phyloP scores from a whole-genome alignment of 1,140 invertebrate species.

The Galendromus occidentalis region DNA sequence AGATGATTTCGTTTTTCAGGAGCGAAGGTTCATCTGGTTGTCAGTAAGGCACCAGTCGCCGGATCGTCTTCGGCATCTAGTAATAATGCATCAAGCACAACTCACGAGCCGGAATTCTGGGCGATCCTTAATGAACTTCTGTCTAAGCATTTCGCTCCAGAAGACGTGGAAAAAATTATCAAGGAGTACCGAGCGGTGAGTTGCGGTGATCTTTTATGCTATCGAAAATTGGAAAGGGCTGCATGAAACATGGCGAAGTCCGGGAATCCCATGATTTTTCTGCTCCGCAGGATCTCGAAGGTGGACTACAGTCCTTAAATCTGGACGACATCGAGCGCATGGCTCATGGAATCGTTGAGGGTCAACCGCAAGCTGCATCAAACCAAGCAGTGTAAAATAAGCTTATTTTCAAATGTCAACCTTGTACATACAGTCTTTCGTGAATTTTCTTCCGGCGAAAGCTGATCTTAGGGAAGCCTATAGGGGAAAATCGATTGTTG shows the following conservation, averaged over 20 bases:
- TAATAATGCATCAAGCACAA: too few relatives aligned
- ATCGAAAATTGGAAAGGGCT: too few relatives aligned
- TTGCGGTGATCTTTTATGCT: too few relatives aligned
- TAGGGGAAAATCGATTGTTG: too few relatives aligned
- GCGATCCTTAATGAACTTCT: neutral
- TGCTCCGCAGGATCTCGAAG: constrained; percentile 4
- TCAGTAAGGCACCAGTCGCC: neutral
- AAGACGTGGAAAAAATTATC: constrained; percentile 5
- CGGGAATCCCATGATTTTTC: neutral
- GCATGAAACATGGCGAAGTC: too few relatives aligned
- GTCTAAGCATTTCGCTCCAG: neutral
- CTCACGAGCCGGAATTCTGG: neutral
- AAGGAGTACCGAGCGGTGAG: neutral
- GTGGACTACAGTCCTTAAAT: neutral
- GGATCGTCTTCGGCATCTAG: neutral
- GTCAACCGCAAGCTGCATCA: neutral
- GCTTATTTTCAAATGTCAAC: too few relatives aligned
- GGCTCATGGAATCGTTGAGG: neutral
- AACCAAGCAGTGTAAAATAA: too few relatives aligned
- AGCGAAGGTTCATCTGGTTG: constrained; percentile 1
- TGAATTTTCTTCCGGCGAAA: too few relatives aligned
- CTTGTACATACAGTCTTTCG: too few relatives aligned
- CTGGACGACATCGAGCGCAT: neutral
- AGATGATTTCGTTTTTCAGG: neutral
- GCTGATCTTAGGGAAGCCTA: too few relatives aligned